These are phyloP conservation scores for Morpho achilles DNA, from an alignment of 2,888 invertebrate species.

Conservation along the genomic window DNA sequence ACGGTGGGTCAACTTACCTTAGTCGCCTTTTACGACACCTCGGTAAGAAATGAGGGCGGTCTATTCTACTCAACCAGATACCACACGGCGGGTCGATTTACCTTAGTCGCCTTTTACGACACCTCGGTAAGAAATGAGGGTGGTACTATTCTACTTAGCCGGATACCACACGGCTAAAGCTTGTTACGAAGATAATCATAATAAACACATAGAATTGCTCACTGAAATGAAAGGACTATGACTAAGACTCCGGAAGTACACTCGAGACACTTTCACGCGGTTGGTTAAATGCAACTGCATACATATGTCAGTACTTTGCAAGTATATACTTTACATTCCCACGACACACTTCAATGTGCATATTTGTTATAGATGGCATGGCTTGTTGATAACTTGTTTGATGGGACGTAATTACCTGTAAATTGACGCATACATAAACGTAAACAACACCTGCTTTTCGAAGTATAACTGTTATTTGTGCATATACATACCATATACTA, in stretches of 20 bases:
- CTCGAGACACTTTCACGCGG: background rate
- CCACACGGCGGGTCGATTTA: too few relatives aligned
- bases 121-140: too few relatives aligned
- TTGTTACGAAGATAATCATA: too few relatives aligned
- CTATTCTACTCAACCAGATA: too few relatives aligned
- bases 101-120: too few relatives aligned
- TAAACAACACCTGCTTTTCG: background rate
- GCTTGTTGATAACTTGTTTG: constrained; percentile 16
- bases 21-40: too few relatives aligned
- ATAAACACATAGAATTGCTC: too few relatives aligned
- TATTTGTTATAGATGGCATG: constrained; percentile 1
- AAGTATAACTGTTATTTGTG: background rate
- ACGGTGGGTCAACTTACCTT: too few relatives aligned
- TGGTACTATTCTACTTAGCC: too few relatives aligned
- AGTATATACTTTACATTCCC: background rate
- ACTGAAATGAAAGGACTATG: too few relatives aligned
- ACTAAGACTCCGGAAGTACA: background rate
- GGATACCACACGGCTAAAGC: too few relatives aligned
- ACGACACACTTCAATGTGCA: background rate
- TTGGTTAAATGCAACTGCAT: background rate
- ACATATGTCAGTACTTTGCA: background rate
- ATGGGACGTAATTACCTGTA: constrained; percentile 14
- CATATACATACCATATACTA: background rate
- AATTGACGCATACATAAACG: constrained; percentile 6
- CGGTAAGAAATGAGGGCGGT: too few relatives aligned